Percentiles rank a stretch among this genome's conserved stretches.
These are phyloP conservation scores for Neoascia interrupta DNA, from an alignment of 2,888 invertebrate species.

Conservation along the genomic window DNA sequence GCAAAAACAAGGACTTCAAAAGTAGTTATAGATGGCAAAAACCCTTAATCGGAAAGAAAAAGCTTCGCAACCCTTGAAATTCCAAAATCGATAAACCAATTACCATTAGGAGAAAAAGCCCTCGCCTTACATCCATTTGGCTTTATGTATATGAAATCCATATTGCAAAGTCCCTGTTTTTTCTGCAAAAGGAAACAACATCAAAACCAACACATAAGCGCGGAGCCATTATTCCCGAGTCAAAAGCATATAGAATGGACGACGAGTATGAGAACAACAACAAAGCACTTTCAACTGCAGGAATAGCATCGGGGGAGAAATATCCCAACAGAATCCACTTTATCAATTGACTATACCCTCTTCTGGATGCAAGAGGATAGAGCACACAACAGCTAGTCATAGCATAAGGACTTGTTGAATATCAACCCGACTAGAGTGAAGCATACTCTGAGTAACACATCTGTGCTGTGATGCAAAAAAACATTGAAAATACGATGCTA, in stretches of 20 bases:
- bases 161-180: slow-evolving; percentile 19
- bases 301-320: not conserved
- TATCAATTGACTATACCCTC: slow-evolving; percentile 34
- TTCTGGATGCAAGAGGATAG: not conserved
- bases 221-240: not conserved
- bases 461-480: slow-evolving; percentile 46
- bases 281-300: slow-evolving; percentile 19
- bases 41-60: not conserved
- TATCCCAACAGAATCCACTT: slow-evolving; percentile 17
- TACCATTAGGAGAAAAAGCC: slow-evolving; percentile 25
- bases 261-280: not conserved
- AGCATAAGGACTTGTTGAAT: slow-evolving; percentile 41
- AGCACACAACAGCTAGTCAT: not conserved
- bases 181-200: not conserved
- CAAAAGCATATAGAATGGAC: slow-evolving; percentile 6
- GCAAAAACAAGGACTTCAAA: too few relatives aligned
- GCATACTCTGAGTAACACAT: slow-evolving; percentile 30
- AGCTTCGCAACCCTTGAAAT: not conserved
- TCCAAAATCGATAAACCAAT: slow-evolving; percentile 41
- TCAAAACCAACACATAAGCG: slow-evolving; percentile 5
- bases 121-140: slow-evolving; percentile 1
- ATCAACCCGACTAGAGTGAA: not conserved
- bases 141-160: slow-evolving; percentile 20
- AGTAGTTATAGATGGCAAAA: not conserved
- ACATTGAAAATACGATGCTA: slow-evolving; percentile 47